Evolutionary conservation across 2,797 vertebrate genomes (phyloP).

Genomic region (Myotis planiceps): DNA sequence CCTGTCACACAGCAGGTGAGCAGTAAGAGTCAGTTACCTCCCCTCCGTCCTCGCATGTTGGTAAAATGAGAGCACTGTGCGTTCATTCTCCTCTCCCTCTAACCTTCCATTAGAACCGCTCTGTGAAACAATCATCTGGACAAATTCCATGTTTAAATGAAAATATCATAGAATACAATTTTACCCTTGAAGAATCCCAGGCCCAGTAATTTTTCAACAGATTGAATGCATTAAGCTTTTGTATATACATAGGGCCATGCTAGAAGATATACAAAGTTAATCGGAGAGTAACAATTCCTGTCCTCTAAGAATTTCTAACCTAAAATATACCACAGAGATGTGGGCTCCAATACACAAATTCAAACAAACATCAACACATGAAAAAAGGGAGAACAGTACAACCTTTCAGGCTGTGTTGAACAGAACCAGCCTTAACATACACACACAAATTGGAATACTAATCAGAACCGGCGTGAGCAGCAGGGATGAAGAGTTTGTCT

Average conservation of each 20-base stretch:
- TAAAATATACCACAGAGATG: conserved; percentile 59
- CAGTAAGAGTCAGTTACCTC: background rate
- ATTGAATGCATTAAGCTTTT: conserved; percentile 81
- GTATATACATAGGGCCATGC: conserved; percentile 59
- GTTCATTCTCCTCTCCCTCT: background rate
- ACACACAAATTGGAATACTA: conserved; percentile 30
- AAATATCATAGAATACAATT: conserved; percentile 74
- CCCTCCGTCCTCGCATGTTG: background rate
- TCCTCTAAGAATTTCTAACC: conserved; percentile 67
- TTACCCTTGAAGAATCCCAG: conserved; percentile 78
- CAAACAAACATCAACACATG: conserved; percentile 71
- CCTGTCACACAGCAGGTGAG: background rate
- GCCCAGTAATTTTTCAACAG: conserved; percentile 75
- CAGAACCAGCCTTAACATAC: conserved; percentile 51
- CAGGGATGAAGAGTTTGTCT: background rate
- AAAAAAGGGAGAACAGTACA: conserved; percentile 44
- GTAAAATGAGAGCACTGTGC: background rate
- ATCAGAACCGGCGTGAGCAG: background rate
- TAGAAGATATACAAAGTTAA: conserved; percentile 77
- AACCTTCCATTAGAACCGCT: conserved; percentile 49
- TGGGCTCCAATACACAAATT: conserved; percentile 59
- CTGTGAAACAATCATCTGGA: conserved; percentile 64
- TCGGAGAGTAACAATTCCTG: conserved; percentile 65
- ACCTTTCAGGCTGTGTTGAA: conserved; percentile 48
- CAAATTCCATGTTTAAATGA: conserved; percentile 70